Evolutionary conservation across 2,888 invertebrate species (phyloP), one percentile per base, ranked within the genome.

Genomic region (Ernsta delagoae): DNA sequence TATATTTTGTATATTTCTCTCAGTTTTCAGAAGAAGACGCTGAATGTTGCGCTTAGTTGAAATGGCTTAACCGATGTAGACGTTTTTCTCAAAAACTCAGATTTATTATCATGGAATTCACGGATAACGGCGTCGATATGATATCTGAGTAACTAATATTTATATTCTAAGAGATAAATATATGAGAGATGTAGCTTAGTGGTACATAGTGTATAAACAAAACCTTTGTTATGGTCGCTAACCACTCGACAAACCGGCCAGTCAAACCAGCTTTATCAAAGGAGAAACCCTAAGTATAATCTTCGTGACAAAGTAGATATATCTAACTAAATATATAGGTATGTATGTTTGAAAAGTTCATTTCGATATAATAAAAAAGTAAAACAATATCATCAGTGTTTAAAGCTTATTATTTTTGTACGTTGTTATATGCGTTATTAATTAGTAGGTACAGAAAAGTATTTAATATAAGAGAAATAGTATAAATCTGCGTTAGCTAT

Each of bases 391-490:
- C 64, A 39, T 70, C 70, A 80, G 83, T 85, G 82, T 88, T 91
- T 92, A 91, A 92, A 92, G 92, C 92, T 90, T 92, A 87, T 92
- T 89, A 90, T 89, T 90, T 91, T 92, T 92, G 88, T 90, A 92
- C 90, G 88, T 80, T 87, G 84, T 91, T 92, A 90, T 84, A 89
- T 81, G 89, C 88, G 78, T 83, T 78, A 88, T 89, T 90, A 90
- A 90, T 92, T 90, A 90, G 90, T 92, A 85, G 75, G 82, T 82
- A 86, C 77, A 82, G 79, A 72, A n/a, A n/a, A n/a, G n/a, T n/a
- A 76, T 75, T 75, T 75, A 78, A 77, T 75, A 59, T 53, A 78
- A 77, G 63, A 73, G 71, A 68, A 79, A 31, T 67, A 73, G 70
- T 70, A 80, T n/a, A 53, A 60, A 67, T 75, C 80, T 81, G 72